These are phyloP conservation scores for Oligia strigilis DNA, from an alignment of 2,888 invertebrate genomes.

Conservation along the genomic window DNA sequence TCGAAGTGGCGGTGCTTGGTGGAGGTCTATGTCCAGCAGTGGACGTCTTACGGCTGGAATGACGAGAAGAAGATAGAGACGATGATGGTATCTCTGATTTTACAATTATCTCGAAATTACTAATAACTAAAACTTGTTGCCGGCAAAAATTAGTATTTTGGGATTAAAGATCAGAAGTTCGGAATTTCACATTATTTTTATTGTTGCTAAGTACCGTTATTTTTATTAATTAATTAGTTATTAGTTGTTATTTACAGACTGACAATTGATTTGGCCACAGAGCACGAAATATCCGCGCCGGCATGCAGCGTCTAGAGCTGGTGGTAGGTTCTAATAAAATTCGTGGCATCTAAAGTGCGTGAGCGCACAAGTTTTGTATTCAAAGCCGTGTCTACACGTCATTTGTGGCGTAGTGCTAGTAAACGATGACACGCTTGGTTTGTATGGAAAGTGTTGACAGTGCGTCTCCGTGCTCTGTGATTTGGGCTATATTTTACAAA, in stretches of 20 bases:
- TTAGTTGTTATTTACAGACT: neutral
- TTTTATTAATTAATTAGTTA: neutral
- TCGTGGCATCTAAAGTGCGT: neutral
- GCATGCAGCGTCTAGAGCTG: neutral
- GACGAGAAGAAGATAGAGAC: too few species aligned
- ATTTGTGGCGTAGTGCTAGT: neutral
- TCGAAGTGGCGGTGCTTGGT: neutral
- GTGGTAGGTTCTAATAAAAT: neutral
- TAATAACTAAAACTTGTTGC: neutral
- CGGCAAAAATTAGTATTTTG: neutral
- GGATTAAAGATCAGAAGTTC: too few species aligned
- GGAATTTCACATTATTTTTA: too few species aligned
- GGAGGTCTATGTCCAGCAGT: too few species aligned
- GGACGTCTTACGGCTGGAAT: neutral
- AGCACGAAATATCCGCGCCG: neutral
- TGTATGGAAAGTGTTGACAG: neutral
- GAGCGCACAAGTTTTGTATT: neutral
- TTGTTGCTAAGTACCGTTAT: neutral
- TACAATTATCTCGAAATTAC: neutral
- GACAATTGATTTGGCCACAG: neutral
- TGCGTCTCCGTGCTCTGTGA: neutral
- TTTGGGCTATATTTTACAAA: slow-evolving; percentile 11
- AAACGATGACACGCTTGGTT: neutral
- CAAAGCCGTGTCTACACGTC: neutral
- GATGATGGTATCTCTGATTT: neutral